Conservation (phyloP, 2,888 invertebrate genomes). For the Ochropleura plecta region DNA sequence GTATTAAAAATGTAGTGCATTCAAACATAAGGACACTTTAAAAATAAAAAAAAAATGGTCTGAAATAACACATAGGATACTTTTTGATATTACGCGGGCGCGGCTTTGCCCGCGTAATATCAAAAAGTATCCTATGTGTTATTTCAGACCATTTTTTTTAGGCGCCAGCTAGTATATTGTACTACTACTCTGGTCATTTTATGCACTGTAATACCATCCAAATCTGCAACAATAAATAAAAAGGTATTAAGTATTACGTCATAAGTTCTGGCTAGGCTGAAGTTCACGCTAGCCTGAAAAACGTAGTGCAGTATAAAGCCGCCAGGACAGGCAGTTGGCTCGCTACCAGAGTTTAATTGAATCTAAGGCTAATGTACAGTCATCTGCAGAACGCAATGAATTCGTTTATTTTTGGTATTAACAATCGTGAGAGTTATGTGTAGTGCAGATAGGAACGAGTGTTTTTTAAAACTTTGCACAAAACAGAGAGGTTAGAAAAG, state of each 20-base stretch:
- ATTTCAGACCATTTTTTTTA: too few species aligned
- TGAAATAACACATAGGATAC: too few species aligned
- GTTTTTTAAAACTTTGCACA: not conserved
- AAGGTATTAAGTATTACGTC: constrained; percentile 37
- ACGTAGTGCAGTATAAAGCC: constrained; percentile 29
- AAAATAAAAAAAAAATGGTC: too few species aligned
- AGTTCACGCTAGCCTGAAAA: constrained; percentile 36
- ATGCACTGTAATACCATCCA: not conserved
- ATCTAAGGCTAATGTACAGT: constrained; percentile 47
- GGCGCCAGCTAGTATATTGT: too few species aligned
- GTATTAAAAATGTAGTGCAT: too few species aligned
- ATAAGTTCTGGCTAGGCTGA: constrained; percentile 22
- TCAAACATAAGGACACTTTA: too few species aligned
- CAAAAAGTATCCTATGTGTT: too few species aligned
- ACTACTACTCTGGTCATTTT: too few species aligned
- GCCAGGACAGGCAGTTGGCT: constrained; percentile 55
- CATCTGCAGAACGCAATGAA: constrained; percentile 20
- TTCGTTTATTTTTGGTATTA: constrained; percentile 1
- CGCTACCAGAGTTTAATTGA: constrained; percentile 59
- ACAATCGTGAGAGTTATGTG: not conserved
- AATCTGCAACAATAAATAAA: constrained; percentile 34
- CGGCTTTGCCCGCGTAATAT: too few species aligned
- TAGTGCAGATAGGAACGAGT: not conserved
- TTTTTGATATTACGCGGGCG: too few species aligned
- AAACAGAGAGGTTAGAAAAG: too few species aligned